Evolutionary conservation across 2,888 invertebrate species (phyloP), one percentile per base, ranked within the genome.

Genomic region (Arge pagana): DNA sequence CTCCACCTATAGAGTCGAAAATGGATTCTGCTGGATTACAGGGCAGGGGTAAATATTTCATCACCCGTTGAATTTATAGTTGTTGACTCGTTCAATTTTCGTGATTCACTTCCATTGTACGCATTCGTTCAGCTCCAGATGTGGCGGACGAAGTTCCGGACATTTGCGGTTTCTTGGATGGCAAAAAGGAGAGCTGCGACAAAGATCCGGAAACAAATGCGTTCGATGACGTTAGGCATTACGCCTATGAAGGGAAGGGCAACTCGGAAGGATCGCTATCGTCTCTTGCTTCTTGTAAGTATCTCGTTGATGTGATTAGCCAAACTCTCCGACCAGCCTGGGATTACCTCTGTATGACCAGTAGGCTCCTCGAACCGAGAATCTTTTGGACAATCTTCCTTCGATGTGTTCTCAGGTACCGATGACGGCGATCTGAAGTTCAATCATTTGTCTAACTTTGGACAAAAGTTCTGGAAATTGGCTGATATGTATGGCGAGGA

Each of bases 181-280:
- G 88, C 68, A 95, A 94, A 77, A 90, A 96, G 74, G 89, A 90
- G 57, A 86, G 88, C 59, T 89, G 95, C 62, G 95, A 96, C 78
- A 86, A 91, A 59, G 97, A 98, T 77, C 91, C 92, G 1, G 90
- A 91, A 66, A 92, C 91, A 62, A 87, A 88, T 67, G 96, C 96
- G 1, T 93, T 91, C 72, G 99, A 99, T 77, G 97, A 97, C 78
- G 92, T 98, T 15, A 86, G 97, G 53, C 93, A 98, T 78, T 99
- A 97, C 77, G 96, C 95, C 51, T 98, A 97, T 74, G 98, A 99
- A 79, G 97, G 97, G 37, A 94, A 93, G 73, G 95, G 95, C 62
- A 95, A 95, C 73, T 82, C 81, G 26, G 92, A 91, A 60, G 96
- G 96, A 60, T 95, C 95, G 7, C 82, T 97, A 16, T 96, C 96